A percentile compares a stretch with the other conserved stretches of the same genome.
Evolutionary conservation across 1,140 invertebrate species (phyloP).

Genomic region (Centruroides vittatus): DNA sequence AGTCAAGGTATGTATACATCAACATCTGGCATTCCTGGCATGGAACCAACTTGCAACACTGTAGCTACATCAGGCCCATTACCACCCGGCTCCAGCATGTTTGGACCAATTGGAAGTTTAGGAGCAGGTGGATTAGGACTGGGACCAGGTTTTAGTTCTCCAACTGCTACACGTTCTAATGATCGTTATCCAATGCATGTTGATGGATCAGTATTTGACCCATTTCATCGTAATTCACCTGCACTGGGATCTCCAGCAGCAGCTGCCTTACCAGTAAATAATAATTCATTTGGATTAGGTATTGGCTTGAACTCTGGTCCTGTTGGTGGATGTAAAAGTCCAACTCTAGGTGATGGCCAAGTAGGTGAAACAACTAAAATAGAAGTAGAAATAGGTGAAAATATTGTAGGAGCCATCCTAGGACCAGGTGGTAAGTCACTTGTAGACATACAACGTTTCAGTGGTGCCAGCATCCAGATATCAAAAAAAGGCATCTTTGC

Average conservation of each 20-base stretch:
- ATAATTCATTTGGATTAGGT: slow-evolving; percentile 62
- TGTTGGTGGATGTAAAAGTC: slow-evolving; percentile 48
- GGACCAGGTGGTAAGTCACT: slow-evolving; percentile 88
- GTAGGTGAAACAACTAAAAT: slow-evolving; percentile 59
- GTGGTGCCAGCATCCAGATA: slow-evolving; percentile 93
- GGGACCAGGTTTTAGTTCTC: slow-evolving; percentile 11
- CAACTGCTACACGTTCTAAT: slow-evolving; percentile 11
- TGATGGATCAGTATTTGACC: slow-evolving; percentile 18
- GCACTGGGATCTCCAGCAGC: slow-evolving; percentile 30
- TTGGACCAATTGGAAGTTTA: slow-evolving; percentile 15
- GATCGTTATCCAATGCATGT: slow-evolving; percentile 17
- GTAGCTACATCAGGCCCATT: slow-evolving; percentile 21
- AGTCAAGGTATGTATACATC: slow-evolving; percentile 10
- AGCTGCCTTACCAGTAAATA: slow-evolving; percentile 46
- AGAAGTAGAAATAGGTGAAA: slow-evolving; percentile 73
- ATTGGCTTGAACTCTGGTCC: slow-evolving; percentile 32
- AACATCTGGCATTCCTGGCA: slow-evolving; percentile 6
- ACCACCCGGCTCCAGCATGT: slow-evolving; percentile 8
- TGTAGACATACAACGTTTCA: slow-evolving; percentile 91
- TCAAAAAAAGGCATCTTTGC: slow-evolving; percentile 96
- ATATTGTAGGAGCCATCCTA: slow-evolving; percentile 90
- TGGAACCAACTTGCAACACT: slow-evolving; percentile 16
- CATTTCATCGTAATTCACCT: slow-evolving; percentile 20
- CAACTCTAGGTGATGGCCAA: slow-evolving; percentile 44
- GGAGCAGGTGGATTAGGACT: slow-evolving; percentile 10